Evolutionary conservation across 1,140 invertebrate species (phyloP), one percentile per base, ranked within the genome.

Genomic region (Cheumatopsyche charites): DNA sequence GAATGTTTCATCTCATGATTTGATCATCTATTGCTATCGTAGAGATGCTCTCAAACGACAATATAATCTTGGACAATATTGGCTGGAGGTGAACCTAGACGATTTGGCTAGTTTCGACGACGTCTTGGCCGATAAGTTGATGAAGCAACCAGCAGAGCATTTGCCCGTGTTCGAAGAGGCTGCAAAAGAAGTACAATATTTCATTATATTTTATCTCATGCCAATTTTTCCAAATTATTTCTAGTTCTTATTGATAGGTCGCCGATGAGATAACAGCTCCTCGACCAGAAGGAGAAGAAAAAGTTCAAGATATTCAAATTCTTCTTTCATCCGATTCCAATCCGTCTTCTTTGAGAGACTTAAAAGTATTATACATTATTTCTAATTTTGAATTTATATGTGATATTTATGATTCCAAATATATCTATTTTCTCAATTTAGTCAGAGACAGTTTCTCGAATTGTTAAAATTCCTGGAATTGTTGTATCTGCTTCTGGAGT

Each of bases 81-180:
- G 89, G 85, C 80, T 99, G 11, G 95, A 98, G 81, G 89, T 99
- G 55, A 94, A 95, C 79, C 86, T 99, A 71, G 94, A 98, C 85
- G 97, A 99, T 88, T 83, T 99, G 25, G 89, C 91, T 19, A 95
- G 92, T 78, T 99, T 95, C 85, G 95, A 99, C 85, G 96, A 98
- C 83, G 88, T 91, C 13, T 84, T 99, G 23, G 95, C 94, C 1
- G 96, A 98, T 77, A 96, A 96, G 80, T 80, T 99, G 6, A 90
- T 91, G 73, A 98, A 98, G 79, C 89, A 93, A 73, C 98, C 98
- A 0, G 89, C 94, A 12, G 97, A 99, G 80, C 92, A 95, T 86
- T 83, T 99, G 29, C 92, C 96, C 5, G 88, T 99, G 81, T 93
- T 99, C 82, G 98, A 99, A 85, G 96, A 98, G 83, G 97, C 97